These are phyloP conservation scores for Amiota minor DNA, from an alignment of 2,888 invertebrate species.

Conservation along the genomic window DNA sequence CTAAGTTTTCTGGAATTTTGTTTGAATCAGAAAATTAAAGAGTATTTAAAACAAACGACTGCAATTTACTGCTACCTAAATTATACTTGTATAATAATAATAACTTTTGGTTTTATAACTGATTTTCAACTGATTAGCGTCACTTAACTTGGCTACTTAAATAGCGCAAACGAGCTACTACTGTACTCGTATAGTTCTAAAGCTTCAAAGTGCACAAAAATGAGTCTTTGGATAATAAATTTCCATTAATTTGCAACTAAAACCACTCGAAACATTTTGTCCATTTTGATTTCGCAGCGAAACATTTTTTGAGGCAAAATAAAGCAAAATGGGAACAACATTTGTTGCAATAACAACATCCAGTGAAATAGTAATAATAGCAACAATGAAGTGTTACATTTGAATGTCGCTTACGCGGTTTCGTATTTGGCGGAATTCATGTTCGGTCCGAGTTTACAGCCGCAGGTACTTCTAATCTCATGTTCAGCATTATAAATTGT, in stretches of 20 bases:
- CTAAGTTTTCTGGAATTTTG: too few species aligned
- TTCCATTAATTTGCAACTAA: slow-evolving; percentile 59
- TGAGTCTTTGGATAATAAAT: slow-evolving; percentile 56
- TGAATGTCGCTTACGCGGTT: neutral
- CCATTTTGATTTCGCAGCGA: slow-evolving; percentile 46
- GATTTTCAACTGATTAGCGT: too few species aligned
- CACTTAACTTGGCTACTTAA: too few species aligned
- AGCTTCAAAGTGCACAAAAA: slow-evolving; percentile 33
- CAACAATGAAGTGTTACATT: slow-evolving; percentile 26
- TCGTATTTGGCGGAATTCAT: neutral
- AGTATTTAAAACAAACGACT: too few species aligned
- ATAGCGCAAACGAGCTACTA: neutral
- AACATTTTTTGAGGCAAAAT: slow-evolving; percentile 64
- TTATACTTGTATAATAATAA: too few species aligned
- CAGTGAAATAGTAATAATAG: slow-evolving; percentile 30
- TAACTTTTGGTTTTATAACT: too few species aligned
- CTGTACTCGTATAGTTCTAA: neutral
- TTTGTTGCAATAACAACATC: slow-evolving; percentile 44
- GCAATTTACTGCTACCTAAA: too few species aligned
- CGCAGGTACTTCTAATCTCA: slow-evolving; percentile 70
- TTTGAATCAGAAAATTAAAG: too few species aligned
- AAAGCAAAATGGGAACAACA: slow-evolving; percentile 59
- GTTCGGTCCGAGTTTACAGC: slow-evolving; percentile 38
- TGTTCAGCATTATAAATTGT: slow-evolving; percentile 71
- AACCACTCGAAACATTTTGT: slow-evolving; percentile 47